Evolutionary conservation across 2,888 invertebrate species (phyloP).

Genomic region (Metopia argyrocephala): DNA sequence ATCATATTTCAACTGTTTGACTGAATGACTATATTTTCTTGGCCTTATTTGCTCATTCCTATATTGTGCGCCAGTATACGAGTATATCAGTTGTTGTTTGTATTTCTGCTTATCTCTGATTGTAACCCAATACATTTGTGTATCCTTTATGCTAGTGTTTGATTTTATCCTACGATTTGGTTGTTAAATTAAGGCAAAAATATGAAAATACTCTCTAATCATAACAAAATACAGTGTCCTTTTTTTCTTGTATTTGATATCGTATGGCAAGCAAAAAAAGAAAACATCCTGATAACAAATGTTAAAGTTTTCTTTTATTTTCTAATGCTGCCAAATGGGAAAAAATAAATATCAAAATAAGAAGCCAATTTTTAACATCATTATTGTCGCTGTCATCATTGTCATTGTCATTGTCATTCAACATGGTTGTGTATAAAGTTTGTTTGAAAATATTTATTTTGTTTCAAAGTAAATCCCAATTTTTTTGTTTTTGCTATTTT

Average conservation of each 20-base stretch:
- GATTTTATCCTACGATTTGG: conserved; percentile 51
- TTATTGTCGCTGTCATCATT: conserved; percentile 20
- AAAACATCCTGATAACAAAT: background rate
- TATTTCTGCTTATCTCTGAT: conserved; percentile 78
- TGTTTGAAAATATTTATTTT: conserved; percentile 22
- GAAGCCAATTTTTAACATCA: conserved; percentile 47
- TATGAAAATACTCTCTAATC: conserved; percentile 17
- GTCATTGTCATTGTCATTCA: background rate
- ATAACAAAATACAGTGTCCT: conserved; percentile 8
- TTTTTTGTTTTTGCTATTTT: background rate
- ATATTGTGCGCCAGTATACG: conserved; percentile 34
- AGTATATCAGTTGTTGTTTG: conserved; percentile 72
- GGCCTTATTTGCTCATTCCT: conserved; percentile 54
- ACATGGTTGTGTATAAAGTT: conserved; percentile 21
- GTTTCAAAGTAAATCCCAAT: background rate
- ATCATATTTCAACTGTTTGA: conserved; percentile 52
- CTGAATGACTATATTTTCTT: background rate
- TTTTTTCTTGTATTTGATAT: conserved; percentile 29
- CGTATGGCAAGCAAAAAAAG: conserved; percentile 15
- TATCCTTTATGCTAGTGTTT: conserved; percentile 34
- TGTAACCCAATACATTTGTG: conserved; percentile 76
- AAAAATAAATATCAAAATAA: background rate
- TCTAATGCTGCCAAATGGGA: background rate
- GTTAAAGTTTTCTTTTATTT: background rate
- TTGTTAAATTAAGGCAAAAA: conserved; percentile 17